Evolutionary conservation across 2,797 vertebrate species (phyloP).

Genomic region (Synaphobranchus kaupii): DNA sequence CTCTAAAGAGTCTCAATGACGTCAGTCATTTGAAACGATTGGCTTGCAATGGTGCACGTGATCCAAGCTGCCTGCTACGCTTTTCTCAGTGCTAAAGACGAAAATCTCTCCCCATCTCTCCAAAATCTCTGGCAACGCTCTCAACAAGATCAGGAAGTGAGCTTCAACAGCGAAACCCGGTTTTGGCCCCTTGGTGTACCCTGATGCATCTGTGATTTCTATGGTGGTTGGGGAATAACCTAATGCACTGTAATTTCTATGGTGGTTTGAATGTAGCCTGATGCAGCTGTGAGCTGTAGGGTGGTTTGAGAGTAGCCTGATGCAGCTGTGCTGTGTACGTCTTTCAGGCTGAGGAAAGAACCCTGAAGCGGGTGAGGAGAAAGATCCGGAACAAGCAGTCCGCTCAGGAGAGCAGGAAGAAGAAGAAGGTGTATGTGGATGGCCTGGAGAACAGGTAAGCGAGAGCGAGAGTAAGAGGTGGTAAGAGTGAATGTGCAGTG

Average conservation of each 20-base stretch:
- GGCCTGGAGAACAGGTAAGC: conserved; percentile 86
- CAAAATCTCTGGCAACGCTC: no score
- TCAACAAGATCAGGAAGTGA: no score
- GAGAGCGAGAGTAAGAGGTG: neutral
- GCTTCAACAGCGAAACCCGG: no score
- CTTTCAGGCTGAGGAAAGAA: conserved; percentile 80
- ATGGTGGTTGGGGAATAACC: neutral
- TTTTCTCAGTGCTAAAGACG: no score
- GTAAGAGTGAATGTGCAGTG: neutral
- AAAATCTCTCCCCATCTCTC: no score
- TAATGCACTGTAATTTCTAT: neutral
- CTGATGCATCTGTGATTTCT: no score
- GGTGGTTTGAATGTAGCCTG: neutral
- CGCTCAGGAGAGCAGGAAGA: conserved; percentile 84
- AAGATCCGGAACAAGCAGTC: conserved; percentile 92
- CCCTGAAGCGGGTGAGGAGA: conserved; percentile 80
- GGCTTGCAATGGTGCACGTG: no score
- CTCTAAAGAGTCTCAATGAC: no score
- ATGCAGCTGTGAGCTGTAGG: neutral
- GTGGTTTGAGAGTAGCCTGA: neutral
- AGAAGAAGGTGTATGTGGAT: conserved; percentile 86
- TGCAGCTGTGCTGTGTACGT: conserved; percentile 40
- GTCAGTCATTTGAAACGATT: no score
- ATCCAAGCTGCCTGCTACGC: no score
- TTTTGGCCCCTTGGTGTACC: no score